phyloP scores from a whole-genome alignment of 23 tunicate genomes.

The Diplosoma virens region DNA sequence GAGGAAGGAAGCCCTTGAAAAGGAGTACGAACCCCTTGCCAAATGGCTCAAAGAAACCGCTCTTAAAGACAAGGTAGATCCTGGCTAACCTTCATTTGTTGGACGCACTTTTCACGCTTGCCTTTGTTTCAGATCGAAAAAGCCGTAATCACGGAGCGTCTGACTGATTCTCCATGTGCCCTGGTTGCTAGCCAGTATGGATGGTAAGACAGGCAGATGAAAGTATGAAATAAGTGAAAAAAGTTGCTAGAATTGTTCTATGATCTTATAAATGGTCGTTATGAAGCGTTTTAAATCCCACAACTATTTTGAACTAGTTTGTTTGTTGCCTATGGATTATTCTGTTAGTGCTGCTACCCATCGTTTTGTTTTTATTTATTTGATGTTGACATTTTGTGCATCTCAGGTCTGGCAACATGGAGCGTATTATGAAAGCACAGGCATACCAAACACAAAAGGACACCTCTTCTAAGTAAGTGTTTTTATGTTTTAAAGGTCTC shows the following conservation, averaged over 20 bases:
- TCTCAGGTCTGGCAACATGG: slow-evolving; percentile 99
- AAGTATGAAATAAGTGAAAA: not conserved
- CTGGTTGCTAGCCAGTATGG: slow-evolving; percentile 98
- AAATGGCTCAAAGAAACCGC: slow-evolving; percentile 91
- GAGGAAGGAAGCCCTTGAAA: slow-evolving; percentile 88
- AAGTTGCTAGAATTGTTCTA: too few species aligned
- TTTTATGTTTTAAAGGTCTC: slow-evolving; percentile 54
- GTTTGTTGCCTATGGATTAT: too few species aligned
- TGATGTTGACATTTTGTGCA: too few species aligned
- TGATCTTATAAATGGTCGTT: too few species aligned
- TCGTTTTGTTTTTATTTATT: too few species aligned
- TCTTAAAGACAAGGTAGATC: slow-evolving; percentile 66
- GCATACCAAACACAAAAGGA: slow-evolving; percentile 91
- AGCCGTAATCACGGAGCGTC: slow-evolving; percentile 89
- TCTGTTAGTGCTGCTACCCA: too few species aligned
- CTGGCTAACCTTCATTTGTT: not conserved
- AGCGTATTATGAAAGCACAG: slow-evolving; percentile 99
- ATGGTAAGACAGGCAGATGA: slow-evolving; percentile 54
- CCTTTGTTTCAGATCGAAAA: slow-evolving; percentile 75
- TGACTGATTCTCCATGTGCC: slow-evolving; percentile 88
- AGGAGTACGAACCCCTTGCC: slow-evolving; percentile 80
- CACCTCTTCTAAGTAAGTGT: slow-evolving; percentile 72
- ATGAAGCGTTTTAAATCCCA: too few species aligned
- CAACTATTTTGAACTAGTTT: too few species aligned
- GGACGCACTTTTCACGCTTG: too few species aligned